Base-by-base conservation (phyloP, 2,797 vertebrate species). In the Mus spretus region DNA sequence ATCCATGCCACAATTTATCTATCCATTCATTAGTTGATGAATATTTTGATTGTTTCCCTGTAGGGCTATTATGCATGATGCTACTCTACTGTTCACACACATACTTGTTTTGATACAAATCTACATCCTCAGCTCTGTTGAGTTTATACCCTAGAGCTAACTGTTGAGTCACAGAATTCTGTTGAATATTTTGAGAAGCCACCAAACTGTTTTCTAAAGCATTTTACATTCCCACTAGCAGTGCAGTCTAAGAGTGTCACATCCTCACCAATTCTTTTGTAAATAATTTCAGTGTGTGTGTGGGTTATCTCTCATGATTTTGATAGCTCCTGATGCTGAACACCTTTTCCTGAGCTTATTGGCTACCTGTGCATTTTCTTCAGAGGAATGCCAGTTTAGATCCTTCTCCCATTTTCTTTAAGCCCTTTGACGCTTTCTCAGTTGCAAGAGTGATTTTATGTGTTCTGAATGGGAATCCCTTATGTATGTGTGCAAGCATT, bases 131-230 rank as follows among this genome's bases (percentile, higher is more conserved):
- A 34, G 4, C 84, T 91, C 15, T 80, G 53, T 37, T 24, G n/a
- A 9, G n/a, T 26, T 82, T 61, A 61, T 70, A 74, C 26, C 19
- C 50, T 75, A 84, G 75, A 55, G 57, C 65, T 40, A 85, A 63
- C 63, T 82, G 57, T 31, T 80, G 57, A 79, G 37, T 90, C 37
- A 44, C 22, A 34, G 63, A 92, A 65, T 26, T 79, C n/a, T 55
- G 37, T 37, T 84, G 37, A 89, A 89, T 53, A 82, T 79, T 85
- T 94, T 82, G 40, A 95, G 77, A 93, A 95, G 70, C 6, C 26
- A 17, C 24, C 44, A 40, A 92, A 77, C 19, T 37, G 34, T 88
- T 95, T 93, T 81, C 72, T 67, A 93, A 82, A 86, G n/a, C 17
- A 50, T 83, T 93, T 92, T 84, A 20, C 28, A 47, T 74, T 80